These are phyloP conservation scores for Martes martes DNA, from an alignment of 2,113 vertebrate species.

Conservation along the genomic window DNA sequence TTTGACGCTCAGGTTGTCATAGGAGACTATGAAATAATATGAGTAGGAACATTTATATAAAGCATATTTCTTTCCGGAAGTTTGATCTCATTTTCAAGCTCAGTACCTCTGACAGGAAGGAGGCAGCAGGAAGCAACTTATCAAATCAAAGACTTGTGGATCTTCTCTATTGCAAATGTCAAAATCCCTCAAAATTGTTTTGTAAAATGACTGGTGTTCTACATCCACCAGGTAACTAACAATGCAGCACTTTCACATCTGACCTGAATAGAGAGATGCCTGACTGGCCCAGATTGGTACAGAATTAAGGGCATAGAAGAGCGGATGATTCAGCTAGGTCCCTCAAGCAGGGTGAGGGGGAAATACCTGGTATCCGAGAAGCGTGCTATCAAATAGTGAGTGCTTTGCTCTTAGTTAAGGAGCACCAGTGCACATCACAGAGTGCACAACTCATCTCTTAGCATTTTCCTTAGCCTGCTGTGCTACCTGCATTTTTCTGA, in stretches of 20 bases:
- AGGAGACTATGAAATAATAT: constrained; percentile 74
- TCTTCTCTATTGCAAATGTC: constrained; percentile 62
- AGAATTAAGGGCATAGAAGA: constrained; percentile 2
- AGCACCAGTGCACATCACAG: not conserved
- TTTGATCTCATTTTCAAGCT: constrained; percentile 74
- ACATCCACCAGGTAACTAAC: constrained; percentile 20
- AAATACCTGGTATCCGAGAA: not conserved
- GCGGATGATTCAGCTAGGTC: not conserved
- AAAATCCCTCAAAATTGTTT: constrained; percentile 52
- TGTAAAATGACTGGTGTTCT: constrained; percentile 47
- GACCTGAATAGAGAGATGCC: constrained; percentile 31
- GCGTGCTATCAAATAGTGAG: not conserved
- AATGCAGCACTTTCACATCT: not conserved
- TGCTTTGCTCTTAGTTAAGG: not conserved
- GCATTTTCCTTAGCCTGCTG: not conserved
- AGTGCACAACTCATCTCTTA: not conserved
- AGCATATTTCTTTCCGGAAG: constrained; percentile 72
- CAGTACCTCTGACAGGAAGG: constrained; percentile 62
- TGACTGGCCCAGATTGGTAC: constrained; percentile 32
- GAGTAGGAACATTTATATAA: constrained; percentile 76
- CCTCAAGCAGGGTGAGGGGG: not conserved
- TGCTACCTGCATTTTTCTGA: not conserved
- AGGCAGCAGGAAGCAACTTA: constrained; percentile 71
- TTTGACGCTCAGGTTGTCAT: constrained; percentile 74
- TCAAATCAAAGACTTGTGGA: constrained; percentile 59